Evolutionary conservation across 2,797 vertebrate species (phyloP).

Genomic region (Platalea minor): DNA sequence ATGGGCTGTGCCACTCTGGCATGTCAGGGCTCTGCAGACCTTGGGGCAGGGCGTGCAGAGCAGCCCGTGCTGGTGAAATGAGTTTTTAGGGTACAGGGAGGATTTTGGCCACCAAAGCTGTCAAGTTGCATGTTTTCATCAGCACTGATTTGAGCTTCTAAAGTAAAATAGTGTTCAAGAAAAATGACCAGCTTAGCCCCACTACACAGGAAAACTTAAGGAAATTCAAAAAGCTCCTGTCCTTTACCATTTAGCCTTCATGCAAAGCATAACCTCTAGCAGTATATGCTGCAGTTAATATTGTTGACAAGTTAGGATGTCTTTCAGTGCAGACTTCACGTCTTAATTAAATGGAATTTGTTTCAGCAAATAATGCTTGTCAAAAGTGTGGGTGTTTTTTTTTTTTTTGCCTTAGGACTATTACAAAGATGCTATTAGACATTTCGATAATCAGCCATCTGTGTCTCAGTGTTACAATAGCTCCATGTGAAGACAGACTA

Average conservation of each 20-base stretch:
- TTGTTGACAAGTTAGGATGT: conserved; percentile 20
- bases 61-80: background rate
- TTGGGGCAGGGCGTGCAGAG: background rate
- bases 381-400: background rate
- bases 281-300: background rate
- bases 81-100: background rate
- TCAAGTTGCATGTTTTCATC: background rate
- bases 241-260: background rate
- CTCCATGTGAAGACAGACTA: background rate
- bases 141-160: background rate
- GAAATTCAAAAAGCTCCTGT: background rate
- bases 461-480: background rate
- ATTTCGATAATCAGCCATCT: conserved; percentile 55
- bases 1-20: no score
- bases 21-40: background rate
- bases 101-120: background rate
- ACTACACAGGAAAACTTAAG: background rate
- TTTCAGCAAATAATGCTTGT: conserved; percentile 55
- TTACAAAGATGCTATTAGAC: conserved; percentile 45
- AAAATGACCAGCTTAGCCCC: background rate
- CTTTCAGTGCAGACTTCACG: conserved; percentile 18
- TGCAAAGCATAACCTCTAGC: conserved; percentile 10
- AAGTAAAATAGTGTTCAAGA: background rate
- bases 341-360: conserved; percentile 64
- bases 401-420: conserved; percentile 32